phyloP scores from a whole-genome alignment of 92 coral and sea anemone species.

The Paragorgia papillata region DNA sequence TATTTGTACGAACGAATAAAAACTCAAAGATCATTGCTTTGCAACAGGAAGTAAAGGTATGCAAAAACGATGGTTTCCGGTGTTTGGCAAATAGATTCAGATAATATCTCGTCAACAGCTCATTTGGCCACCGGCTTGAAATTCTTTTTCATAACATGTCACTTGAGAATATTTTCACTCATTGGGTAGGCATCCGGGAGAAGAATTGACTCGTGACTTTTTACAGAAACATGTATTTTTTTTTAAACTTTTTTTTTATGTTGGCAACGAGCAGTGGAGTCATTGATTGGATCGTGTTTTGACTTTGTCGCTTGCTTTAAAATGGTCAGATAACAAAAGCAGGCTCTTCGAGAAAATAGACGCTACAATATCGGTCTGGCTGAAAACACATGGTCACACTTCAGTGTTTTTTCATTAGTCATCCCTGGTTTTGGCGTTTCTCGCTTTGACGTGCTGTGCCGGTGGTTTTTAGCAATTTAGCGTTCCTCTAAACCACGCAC shows the following conservation, averaged over 20 bases:
- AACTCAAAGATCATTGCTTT: conserved; percentile 30
- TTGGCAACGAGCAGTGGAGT: conserved; percentile 40
- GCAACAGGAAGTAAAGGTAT: conserved; percentile 38
- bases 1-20: conserved; percentile 27
- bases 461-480: too few relatives aligned
- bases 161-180: neutral
- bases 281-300: conserved; percentile 46
- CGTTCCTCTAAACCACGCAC: neutral
- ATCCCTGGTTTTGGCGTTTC: conserved; percentile 36
- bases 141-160: neutral
- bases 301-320: conserved; percentile 11
- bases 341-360: conserved; percentile 32
- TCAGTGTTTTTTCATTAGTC: neutral
- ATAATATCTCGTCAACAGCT: conserved; percentile 49
- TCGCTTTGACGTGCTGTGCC: conserved; percentile 32
- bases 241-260: conserved; percentile 65
- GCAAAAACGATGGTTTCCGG: conserved; percentile 29
- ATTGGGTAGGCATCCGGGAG: neutral
- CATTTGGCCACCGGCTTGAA: conserved; percentile 39
- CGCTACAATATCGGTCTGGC: conserved; percentile 34
- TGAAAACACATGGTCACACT: neutral
- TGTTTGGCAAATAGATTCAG: conserved; percentile 35
- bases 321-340: conserved; percentile 17
- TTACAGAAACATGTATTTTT: too few relatives aligned
- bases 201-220: neutral